Evolutionary conservation across 2,888 invertebrate species (phyloP).

Genomic region (Gastracanthus pulcherrimus): DNA sequence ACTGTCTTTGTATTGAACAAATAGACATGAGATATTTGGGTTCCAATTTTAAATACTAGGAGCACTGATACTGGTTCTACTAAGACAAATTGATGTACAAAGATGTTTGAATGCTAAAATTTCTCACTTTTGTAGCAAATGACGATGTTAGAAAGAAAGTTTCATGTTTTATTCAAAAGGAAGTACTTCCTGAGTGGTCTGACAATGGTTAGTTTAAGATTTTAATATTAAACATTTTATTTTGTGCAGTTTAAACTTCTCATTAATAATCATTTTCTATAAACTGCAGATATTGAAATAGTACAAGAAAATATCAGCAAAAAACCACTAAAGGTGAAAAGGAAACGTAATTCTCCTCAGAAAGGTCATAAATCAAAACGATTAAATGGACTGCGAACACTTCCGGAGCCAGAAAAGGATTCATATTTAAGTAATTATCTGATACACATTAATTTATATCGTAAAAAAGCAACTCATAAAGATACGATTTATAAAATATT

Average conservation of each 20-base stretch:
- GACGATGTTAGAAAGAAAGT: too few species aligned
- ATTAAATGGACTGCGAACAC: neutral
- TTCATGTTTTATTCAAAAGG: neutral
- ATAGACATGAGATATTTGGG: too few species aligned
- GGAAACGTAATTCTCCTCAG: neutral
- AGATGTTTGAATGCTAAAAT: neutral
- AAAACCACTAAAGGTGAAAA: neutral
- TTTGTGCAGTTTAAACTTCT: neutral
- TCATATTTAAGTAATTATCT: neutral
- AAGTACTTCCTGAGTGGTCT: neutral
- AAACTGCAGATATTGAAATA: conserved; percentile 13
- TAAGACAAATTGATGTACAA: too few species aligned
- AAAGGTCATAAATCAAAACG: neutral
- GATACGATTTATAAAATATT: neutral
- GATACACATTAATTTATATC: too few species aligned
- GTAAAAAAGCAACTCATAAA: neutral
- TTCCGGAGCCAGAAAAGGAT: neutral
- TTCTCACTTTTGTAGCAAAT: neutral
- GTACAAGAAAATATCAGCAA: neutral
- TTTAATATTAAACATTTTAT: neutral
- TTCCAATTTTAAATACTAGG: too few species aligned
- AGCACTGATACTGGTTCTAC: too few species aligned
- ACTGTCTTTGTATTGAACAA: too few species aligned
- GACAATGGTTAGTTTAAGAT: neutral
- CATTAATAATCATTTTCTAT: neutral